Conservation (phyloP, 2,888 invertebrate genomes). For the Morpho helenor region DNA sequence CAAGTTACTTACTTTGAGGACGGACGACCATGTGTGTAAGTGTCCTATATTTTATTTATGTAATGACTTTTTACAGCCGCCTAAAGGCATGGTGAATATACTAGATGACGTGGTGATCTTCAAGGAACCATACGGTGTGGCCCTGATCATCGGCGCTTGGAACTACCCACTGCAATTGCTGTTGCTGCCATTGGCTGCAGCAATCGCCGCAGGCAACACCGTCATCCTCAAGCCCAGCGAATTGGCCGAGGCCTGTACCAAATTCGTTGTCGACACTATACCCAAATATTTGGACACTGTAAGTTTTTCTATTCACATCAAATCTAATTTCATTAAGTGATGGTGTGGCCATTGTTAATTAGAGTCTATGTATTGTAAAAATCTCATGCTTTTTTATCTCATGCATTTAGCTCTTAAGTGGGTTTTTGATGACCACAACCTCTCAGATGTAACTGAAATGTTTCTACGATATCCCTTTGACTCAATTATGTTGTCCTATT, state of each 20-base stretch:
- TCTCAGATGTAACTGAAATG: too few relatives aligned
- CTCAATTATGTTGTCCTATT: too few relatives aligned
- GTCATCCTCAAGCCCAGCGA: constrained; percentile 97
- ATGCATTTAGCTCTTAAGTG: too few relatives aligned
- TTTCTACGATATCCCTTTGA: too few relatives aligned
- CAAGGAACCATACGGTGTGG: constrained; percentile 95
- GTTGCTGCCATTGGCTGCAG: constrained; percentile 89
- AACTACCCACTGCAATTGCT: constrained; percentile 96
- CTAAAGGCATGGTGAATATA: constrained; percentile 85
- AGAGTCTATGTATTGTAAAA: too few relatives aligned
- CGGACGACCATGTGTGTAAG: too few relatives aligned
- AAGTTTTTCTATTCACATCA: constrained; percentile 40
- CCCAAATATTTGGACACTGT: constrained; percentile 94
- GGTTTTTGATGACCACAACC: too few relatives aligned
- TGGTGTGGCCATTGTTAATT: too few relatives aligned
- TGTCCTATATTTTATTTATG: too few relatives aligned
- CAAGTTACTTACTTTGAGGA: not conserved
- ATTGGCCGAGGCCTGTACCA: constrained; percentile 85
- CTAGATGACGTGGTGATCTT: constrained; percentile 85
- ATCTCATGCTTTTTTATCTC: too few relatives aligned
- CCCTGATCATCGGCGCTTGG: constrained; percentile 95
- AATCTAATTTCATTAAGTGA: too few relatives aligned
- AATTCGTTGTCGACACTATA: constrained; percentile 85
- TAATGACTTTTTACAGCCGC: constrained; percentile 65
- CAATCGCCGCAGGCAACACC: constrained; percentile 96